Base-by-base conservation (phyloP, 1,140 invertebrate genomes). In the Drosophila burlai region DNA sequence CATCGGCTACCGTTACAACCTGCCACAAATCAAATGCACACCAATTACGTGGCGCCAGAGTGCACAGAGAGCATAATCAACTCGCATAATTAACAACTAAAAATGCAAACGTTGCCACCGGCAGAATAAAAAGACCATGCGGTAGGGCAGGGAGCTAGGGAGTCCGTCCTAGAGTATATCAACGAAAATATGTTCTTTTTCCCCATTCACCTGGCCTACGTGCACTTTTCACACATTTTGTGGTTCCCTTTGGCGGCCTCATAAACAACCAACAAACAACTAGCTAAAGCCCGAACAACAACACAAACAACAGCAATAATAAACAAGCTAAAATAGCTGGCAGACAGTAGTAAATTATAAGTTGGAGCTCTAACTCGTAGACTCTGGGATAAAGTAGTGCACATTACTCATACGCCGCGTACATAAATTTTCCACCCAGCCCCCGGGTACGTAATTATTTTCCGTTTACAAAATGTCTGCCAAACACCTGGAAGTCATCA, bases 281-380 rank as follows among this genome's bases (percentile, higher is more conserved):
- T 76, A 54, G 63, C 74, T 43, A 77, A 77, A 68, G 26, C 65
- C 76, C 43, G n/a, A 60, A 65, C 36, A 74, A 50, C 64, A 74
- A 64, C 49, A 67, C 34, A 36, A 36, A 72, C 34, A 69, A 61
- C 36, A 83, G 59, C 64, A 71, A 73, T 52, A 76, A 80, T 62
- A 80, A 83, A 83, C 73, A 77, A 75, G 76, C 78, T 62, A 89
- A 84, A 81, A 89, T 82, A 83, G 77, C 66, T 79, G 52, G 81
- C 83, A 89, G 84, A 89, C 84, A 89, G 85, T 89, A 84, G 76
- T 85, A 89, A 89, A 89, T 89, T 89, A 89, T 89, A 89, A 89
- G 84, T 87, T 87, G 78, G 76, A 61, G 66, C 69, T 73, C 67
- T 72, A 80, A 65, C 84, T 84, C 63, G 74, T 72, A 42, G 67